A percentile compares a stretch with the other conserved stretches of the same genome.
Evolutionary conservation across 1,140 invertebrate species (phyloP).

Genomic region (Micrasema longulum): DNA sequence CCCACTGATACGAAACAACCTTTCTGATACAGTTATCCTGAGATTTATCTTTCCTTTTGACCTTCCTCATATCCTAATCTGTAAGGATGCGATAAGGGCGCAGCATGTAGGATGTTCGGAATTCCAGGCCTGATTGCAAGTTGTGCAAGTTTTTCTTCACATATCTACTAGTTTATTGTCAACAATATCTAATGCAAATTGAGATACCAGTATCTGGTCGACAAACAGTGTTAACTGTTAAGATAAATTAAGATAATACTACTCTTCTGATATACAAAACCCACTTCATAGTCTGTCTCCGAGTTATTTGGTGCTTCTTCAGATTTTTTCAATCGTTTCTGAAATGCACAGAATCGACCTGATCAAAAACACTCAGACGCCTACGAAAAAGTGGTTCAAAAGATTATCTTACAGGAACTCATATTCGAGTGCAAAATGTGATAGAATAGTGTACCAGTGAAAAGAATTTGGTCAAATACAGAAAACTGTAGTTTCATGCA

Average conservation of each 20-base stretch:
- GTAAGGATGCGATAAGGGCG: neutral
- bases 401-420: too few species aligned
- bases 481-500: too few species aligned
- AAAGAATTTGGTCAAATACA: too few species aligned
- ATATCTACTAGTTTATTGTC: constrained; percentile 46
- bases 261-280: constrained; percentile 53
- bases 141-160: constrained; percentile 24
- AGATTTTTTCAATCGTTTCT: constrained; percentile 4
- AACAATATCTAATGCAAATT: constrained; percentile 50
- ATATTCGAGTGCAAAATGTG: too few species aligned
- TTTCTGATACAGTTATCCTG: constrained; percentile 7
- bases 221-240: constrained; percentile 55
- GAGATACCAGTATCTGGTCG: constrained; percentile 51
- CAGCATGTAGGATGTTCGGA: neutral
- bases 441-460: too few species aligned
- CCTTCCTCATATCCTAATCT: too few species aligned
- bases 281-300: constrained; percentile 42
- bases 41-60: constrained; percentile 12
- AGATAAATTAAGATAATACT: constrained; percentile 54
- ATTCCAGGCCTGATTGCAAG: constrained; percentile 4
- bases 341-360: too few species aligned
- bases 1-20: constrained; percentile 20
- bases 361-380: too few species aligned
- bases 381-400: too few species aligned
- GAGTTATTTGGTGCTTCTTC: constrained; percentile 27